Conservation (phyloP, 2,113 vertebrate species). For the Xiphorhynchus elegans region DNA sequence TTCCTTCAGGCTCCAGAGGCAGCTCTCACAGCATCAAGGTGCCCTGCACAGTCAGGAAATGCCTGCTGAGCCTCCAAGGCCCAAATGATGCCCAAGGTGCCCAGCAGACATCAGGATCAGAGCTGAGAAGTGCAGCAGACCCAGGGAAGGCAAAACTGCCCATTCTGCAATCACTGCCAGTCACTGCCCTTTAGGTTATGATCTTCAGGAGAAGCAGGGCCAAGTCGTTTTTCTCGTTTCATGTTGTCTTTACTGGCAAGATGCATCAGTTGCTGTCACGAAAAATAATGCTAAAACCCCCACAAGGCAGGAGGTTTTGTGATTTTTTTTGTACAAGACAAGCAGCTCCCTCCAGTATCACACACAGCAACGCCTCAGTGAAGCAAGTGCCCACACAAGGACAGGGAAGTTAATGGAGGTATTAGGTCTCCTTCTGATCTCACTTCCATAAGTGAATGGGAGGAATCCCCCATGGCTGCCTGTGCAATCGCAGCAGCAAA, state of each 20-base stretch:
- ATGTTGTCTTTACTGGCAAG: not conserved
- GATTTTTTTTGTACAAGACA: not conserved
- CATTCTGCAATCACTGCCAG: rapidly evolving
- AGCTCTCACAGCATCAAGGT: not conserved
- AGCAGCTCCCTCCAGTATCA: not conserved
- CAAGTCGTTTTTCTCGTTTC: rapidly evolving
- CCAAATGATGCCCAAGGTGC: not conserved
- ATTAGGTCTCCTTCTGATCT: not conserved
- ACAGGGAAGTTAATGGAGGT: not conserved
- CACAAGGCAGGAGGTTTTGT: not conserved
- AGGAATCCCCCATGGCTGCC: not conserved
- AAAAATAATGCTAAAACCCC: not conserved
- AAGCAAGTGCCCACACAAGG: not conserved
- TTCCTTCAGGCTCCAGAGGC: not conserved
- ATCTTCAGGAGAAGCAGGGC: not conserved
- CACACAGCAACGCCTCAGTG: not conserved
- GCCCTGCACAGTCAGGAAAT: rapidly evolving
- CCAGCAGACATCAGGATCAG: rapidly evolving
- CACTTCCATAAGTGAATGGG: not conserved
- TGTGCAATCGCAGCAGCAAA: not conserved
- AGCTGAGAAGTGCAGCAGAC: not conserved
- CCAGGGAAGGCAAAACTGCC: not conserved
- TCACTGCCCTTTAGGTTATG: not conserved
- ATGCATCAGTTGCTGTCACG: not conserved
- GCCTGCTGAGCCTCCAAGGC: not conserved